A percentile compares a stretch with the other conserved stretches of the same genome.
phyloP scores from a whole-genome alignment of 2,113 vertebrate genomes.

The Scomber japonicus region DNA sequence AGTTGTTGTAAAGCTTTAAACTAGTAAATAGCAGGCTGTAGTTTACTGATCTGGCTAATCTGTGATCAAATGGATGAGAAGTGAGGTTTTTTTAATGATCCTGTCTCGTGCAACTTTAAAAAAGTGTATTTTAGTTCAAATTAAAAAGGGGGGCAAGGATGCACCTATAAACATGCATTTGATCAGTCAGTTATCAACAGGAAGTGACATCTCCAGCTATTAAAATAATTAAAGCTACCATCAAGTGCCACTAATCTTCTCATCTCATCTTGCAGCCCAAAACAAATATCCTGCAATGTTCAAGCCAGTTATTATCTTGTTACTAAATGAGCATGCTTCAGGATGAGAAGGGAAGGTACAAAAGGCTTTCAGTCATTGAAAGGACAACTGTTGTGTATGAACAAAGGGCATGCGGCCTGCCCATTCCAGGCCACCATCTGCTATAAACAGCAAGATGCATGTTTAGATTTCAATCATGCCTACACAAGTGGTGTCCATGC shows the following conservation, averaged over 20 bases:
- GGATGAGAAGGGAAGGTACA: constrained; percentile 32
- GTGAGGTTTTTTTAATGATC: too few relatives aligned
- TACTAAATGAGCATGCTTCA: constrained; percentile 11
- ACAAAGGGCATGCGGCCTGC: constrained; percentile 39
- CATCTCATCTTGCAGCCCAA: constrained; percentile 4
- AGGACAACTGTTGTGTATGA: constrained; percentile 52
- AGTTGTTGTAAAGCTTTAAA: background rate
- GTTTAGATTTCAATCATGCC: constrained; percentile 42
- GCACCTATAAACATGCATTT: too few relatives aligned
- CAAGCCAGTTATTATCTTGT: constrained; percentile 33
- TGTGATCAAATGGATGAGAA: background rate
- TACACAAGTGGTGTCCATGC: background rate
- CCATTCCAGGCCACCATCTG: constrained; percentile 67
- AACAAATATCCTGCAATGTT: background rate
- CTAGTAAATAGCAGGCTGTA: background rate
- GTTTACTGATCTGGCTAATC: background rate
- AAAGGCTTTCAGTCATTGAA: constrained; percentile 48
- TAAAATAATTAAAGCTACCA: background rate
- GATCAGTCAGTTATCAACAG: background rate
- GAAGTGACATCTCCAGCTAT: background rate
- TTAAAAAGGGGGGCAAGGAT: too few relatives aligned
- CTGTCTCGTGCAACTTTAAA: too few relatives aligned
- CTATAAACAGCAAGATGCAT: constrained; percentile 30
- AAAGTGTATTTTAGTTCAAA: too few relatives aligned
- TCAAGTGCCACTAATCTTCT: constrained; percentile 15